Evolutionary conservation across 2,797 vertebrate genomes (phyloP).

Genomic region (Chelon auratus): DNA sequence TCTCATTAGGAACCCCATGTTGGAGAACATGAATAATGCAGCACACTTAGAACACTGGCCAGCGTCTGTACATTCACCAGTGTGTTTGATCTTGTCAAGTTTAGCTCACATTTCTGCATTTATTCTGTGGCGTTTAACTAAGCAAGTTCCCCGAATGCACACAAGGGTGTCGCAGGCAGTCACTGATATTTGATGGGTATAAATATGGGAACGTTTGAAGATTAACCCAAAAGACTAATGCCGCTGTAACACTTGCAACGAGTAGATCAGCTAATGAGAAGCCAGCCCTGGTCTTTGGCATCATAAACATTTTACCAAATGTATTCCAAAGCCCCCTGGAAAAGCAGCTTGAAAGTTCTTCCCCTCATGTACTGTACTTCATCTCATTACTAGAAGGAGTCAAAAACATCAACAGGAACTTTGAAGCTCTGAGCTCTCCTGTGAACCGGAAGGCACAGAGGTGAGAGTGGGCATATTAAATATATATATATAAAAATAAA

Average conservation of each 20-base stretch:
- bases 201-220: conserved; percentile 87
- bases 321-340: conserved; percentile 83
- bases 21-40: conserved; percentile 88
- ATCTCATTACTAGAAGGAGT: conserved; percentile 79
- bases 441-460: conserved; percentile 61
- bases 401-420: conserved; percentile 74
- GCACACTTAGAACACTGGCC: conserved; percentile 84
- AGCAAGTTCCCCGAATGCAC: conserved; percentile 81
- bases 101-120: conserved; percentile 85
- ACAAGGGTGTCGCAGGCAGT: conserved; percentile 80
- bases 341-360: conserved; percentile 77
- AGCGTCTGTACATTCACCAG: conserved; percentile 84
- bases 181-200: conserved; percentile 83
- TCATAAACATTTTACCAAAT: conserved; percentile 86
- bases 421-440: conserved; percentile 67
- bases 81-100: conserved; percentile 87
- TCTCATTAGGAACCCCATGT: conserved; percentile 86
- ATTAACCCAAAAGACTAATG: conserved; percentile 85
- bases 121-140: conserved; percentile 83
- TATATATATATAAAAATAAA: conserved; percentile 20
- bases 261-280: conserved; percentile 86
- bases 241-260: conserved; percentile 77
- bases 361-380: conserved; percentile 71
- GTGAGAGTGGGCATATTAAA: conserved; percentile 65
- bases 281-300: conserved; percentile 85